Base-by-base conservation (phyloP, 2,888 invertebrate species). In the Coelinius sp. region DNA sequence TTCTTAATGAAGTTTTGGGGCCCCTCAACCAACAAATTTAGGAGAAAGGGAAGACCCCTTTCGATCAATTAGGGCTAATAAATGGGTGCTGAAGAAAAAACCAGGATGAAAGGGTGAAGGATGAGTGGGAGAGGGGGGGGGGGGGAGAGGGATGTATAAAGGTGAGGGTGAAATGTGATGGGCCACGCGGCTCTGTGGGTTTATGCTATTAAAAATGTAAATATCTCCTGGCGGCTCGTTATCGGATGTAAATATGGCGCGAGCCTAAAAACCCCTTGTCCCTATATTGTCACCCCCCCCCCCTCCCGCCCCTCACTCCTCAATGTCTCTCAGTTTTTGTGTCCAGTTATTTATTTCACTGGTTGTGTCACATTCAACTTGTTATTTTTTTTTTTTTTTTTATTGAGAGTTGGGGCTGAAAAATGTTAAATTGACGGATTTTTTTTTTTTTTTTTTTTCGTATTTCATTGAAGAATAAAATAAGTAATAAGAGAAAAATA, bases 151-250 rank as follows among this genome's bases (percentile, higher is more conserved):
- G 27, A 53, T 49, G 17, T 17, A 49, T 38, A 49, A 68, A 78
- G 77, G 77, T 77, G 76, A 77, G 71, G 71, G 65, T 70, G 68
- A 67, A 71, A 71, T 56, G 73, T 63, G 65, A 49, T 44, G 53
- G 62, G 70, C 63, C 59, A 62, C 17, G 27, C 53, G 66, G 67
- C 74, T 76, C 80, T 82, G 85, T 84, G 77, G 84, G 83, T 84
- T 86, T 84, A 85, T 83, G 83, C 81, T 84, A 85, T 86, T 86
- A 86, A 85, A 86, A 86, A 86, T 86, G 86, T 85, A 86, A 86
- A 86, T 86, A 85, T 86, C 83, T 83, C 77, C 80, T 78, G 83
- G 83, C 85, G 84, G 84, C 86, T 86, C 85, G 85, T 86, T 86
- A 86, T 85, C 84, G 83, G 80, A 84, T 85, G 84, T 86, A 86